These are phyloP conservation scores for Ellobius talpinus DNA, from an alignment of 2,113 vertebrate genomes.

Conservation along the genomic window DNA sequence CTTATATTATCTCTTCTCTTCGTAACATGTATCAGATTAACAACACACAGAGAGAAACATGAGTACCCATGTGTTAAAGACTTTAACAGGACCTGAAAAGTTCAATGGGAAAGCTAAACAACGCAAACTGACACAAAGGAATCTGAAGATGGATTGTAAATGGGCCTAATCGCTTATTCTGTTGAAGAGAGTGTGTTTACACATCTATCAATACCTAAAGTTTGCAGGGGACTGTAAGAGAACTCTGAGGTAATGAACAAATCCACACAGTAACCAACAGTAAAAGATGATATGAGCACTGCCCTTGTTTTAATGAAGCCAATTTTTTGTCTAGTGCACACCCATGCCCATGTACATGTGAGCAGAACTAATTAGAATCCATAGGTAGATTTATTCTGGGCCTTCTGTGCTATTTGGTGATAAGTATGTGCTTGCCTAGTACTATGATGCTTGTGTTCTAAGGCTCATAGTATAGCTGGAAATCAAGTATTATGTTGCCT, in stretches of 20 bases:
- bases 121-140: not conserved
- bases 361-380: not conserved
- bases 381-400: not conserved
- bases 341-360: not conserved
- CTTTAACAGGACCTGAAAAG: not conserved
- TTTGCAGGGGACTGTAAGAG: not conserved
- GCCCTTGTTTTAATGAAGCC: not conserved
- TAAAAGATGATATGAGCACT: not conserved
- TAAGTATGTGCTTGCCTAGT: not conserved
- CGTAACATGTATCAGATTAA: not conserved
- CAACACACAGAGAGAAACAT: not conserved
- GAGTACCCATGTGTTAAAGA: not conserved
- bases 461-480: not conserved
- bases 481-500: not conserved
- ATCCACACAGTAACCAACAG: not conserved
- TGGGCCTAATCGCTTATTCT: not conserved
- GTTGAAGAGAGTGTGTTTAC: not conserved
- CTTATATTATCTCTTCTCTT: not conserved
- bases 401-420: not conserved
- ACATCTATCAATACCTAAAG: not conserved
- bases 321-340: not conserved
- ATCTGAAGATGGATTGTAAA: not conserved
- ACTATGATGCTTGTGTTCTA: not conserved
- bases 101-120: constrained; percentile 19
- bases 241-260: not conserved